Percentiles rank a stretch among this genome's conserved stretches.
phyloP scores from a whole-genome alignment of 2,888 invertebrate genomes.

The Euzophera pinguis region DNA sequence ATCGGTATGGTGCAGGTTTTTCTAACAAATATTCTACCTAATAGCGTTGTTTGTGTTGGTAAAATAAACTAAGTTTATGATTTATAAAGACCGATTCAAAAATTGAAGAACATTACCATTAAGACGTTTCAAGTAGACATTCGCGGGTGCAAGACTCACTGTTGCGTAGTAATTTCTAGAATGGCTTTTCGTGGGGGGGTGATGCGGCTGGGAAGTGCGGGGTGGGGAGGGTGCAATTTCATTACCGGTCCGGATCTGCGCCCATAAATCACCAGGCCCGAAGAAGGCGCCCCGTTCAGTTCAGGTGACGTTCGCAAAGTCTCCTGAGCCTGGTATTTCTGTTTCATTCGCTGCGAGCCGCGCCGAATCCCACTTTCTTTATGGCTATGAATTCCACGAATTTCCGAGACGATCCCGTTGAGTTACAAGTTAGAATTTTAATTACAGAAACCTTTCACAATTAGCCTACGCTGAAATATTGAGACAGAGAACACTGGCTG shows the following conservation, averaged over 20 bases:
- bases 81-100: slow-evolving; percentile 47
- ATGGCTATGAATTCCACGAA: slow-evolving; percentile 67
- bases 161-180: slow-evolving; percentile 79
- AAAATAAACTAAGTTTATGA: slow-evolving; percentile 24
- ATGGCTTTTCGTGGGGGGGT: slow-evolving; percentile 52
- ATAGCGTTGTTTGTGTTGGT: no score
- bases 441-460: slow-evolving; percentile 60
- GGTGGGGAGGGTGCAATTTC: slow-evolving; percentile 76
- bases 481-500: slow-evolving; percentile 26
- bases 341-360: slow-evolving; percentile 53
- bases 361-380: slow-evolving; percentile 70
- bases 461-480: slow-evolving; percentile 41
- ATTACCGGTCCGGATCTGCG: slow-evolving; percentile 79
- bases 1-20: no score
- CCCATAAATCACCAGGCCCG: slow-evolving; percentile 80
- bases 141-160: slow-evolving; percentile 58
- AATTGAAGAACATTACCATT: slow-evolving; percentile 53
- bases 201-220: slow-evolving; percentile 30
- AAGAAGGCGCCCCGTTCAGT: slow-evolving; percentile 66
- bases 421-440: slow-evolving; percentile 59
- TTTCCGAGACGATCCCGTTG: slow-evolving; percentile 43
- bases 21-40: no score
- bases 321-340: slow-evolving; percentile 69
- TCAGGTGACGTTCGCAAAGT: slow-evolving; percentile 77
- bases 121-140: slow-evolving; percentile 44